Percentiles rank a stretch among this genome's conserved stretches.
phyloP scores from a whole-genome alignment of 1,140 invertebrate species.

The Dreissena polymorpha region DNA sequence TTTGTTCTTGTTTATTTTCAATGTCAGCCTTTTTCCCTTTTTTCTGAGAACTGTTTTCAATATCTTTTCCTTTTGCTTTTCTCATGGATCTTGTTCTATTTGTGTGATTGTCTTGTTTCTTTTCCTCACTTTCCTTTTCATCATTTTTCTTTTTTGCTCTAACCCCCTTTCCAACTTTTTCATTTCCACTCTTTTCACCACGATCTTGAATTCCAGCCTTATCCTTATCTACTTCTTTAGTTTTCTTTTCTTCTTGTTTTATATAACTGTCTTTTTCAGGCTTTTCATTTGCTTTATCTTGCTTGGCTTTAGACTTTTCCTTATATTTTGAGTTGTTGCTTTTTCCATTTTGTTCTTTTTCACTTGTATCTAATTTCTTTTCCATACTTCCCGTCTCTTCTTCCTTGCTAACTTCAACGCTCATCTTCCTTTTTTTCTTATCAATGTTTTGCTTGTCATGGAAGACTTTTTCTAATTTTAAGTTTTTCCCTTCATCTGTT shows the following conservation, averaged over 20 bases:
- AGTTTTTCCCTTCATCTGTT: neutral
- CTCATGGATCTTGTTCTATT: neutral
- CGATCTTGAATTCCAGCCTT: neutral
- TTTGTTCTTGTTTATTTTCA: neutral
- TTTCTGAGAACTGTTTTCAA: neutral
- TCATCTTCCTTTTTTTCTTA: constrained; percentile 3
- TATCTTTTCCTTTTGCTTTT: neutral
- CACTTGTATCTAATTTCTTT: too few species aligned
- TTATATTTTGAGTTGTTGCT: neutral
- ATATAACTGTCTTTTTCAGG: neutral
- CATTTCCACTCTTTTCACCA: neutral
- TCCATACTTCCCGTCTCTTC: neutral
- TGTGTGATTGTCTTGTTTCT: neutral
- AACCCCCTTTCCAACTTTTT: constrained; percentile 2
- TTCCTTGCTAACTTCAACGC: neutral
- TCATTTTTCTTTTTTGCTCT: neutral
- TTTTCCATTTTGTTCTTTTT: neutral
- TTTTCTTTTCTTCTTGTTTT: constrained; percentile 11
- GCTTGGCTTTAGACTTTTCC: neutral
- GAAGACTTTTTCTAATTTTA: neutral
- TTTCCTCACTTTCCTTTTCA: neutral
- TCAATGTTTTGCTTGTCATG: neutral
- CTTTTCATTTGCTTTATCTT: neutral
- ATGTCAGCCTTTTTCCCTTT: neutral
- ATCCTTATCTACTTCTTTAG: neutral